Conservation (phyloP, 1,140 invertebrate genomes). For the Drosophila murphyi region DNA sequence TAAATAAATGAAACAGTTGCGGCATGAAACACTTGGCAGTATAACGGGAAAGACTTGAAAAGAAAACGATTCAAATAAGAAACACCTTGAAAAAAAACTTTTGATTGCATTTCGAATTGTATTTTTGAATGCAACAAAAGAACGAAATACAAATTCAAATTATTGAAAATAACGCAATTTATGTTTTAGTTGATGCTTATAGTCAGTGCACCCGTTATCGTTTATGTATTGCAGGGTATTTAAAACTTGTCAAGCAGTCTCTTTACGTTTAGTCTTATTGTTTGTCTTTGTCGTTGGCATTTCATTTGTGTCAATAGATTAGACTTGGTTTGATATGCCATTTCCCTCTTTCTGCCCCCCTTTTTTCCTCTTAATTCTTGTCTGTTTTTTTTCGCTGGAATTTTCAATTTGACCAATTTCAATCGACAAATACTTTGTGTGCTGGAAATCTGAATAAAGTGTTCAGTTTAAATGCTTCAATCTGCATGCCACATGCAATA, state of each 20-base stretch:
- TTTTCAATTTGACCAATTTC: constrained; percentile 5
- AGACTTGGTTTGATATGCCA: background rate
- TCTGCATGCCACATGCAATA: constrained; percentile 20
- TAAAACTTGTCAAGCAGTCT: background rate
- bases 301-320: background rate
- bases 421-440: constrained; percentile 21
- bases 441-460: background rate
- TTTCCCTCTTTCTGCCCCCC: too few species aligned
- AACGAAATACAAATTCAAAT: too few species aligned
- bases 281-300: background rate
- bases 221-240: background rate
- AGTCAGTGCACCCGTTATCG: too few species aligned
- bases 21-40: background rate
- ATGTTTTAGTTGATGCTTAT: too few species aligned
- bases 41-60: background rate
- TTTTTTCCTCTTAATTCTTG: too few species aligned
- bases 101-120: too few species aligned
- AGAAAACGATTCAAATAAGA: background rate
- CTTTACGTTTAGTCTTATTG: background rate
- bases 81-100: too few species aligned
- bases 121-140: too few species aligned
- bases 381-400: background rate
- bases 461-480: constrained; percentile 14
- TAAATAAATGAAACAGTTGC: too few species aligned
- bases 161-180: too few species aligned